Evolutionary conservation across 1,140 invertebrate genomes (phyloP).

Genomic region (Euura saliciscinereae): DNA sequence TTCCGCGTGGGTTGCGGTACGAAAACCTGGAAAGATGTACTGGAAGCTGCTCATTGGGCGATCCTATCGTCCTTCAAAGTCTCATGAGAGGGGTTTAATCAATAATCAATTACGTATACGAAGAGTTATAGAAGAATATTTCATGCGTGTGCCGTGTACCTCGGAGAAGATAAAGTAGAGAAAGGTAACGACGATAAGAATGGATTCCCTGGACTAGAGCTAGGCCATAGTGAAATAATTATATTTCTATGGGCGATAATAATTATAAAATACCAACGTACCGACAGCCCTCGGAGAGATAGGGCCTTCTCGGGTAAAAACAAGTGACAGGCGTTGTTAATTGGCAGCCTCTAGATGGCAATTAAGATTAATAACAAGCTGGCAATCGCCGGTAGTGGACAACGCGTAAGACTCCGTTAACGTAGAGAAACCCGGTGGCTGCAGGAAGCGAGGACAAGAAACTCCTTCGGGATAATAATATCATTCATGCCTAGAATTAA

Average conservation of each 20-base stretch:
- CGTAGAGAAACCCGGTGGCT: neutral
- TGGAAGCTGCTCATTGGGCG: too few relatives aligned
- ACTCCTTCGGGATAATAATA: neutral
- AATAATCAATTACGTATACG: too few relatives aligned
- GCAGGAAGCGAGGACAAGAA: neutral
- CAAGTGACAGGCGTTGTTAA: constrained; percentile 55
- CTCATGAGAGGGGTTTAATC: too few relatives aligned
- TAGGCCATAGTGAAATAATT: constrained; percentile 27
- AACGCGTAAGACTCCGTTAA: neutral
- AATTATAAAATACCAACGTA: constrained; percentile 46
- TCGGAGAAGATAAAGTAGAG: too few relatives aligned
- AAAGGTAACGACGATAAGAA: neutral
- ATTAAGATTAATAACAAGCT: constrained; percentile 55
- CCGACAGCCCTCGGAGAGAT: constrained; percentile 19
- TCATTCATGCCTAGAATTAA: neutral
- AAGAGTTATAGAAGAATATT: too few relatives aligned
- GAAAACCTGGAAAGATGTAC: neutral
- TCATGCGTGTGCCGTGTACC: too few relatives aligned
- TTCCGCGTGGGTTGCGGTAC: neutral
- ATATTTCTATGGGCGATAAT: constrained; percentile 29
- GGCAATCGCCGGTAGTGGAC: constrained; percentile 32
- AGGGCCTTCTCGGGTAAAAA: constrained; percentile 29
- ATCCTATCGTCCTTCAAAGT: too few relatives aligned
- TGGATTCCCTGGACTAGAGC: neutral
- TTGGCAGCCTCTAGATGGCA: constrained; percentile 54